phyloP scores from a whole-genome alignment of 2,888 invertebrate genomes.

The Iphiclides podalirius region DNA sequence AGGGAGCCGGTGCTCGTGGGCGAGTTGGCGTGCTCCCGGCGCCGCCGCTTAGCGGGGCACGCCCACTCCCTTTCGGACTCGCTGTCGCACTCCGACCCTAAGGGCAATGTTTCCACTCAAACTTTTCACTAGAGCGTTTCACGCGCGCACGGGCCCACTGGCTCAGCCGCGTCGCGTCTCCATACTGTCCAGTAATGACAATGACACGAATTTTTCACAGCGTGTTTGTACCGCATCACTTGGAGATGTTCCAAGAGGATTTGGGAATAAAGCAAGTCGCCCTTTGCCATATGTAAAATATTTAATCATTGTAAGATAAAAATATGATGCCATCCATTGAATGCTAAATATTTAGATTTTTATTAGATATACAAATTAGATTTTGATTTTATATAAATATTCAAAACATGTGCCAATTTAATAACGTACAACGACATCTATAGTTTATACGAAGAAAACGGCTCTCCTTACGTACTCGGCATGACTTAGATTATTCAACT shows the following conservation, averaged over 20 bases:
- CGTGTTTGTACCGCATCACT: conserved; percentile 38
- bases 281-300: conserved; percentile 16
- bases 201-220: conserved; percentile 58
- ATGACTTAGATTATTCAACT: not conserved
- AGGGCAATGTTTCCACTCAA: conserved; percentile 31
- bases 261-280: conserved; percentile 40
- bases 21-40: conserved; percentile 79
- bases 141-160: conserved; percentile 24
- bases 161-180: conserved; percentile 37
- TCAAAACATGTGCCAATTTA: too few species aligned
- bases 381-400: too few species aligned
- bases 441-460: not conserved
- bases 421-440: not conserved
- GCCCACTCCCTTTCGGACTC: conserved; percentile 87
- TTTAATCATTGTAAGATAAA: not conserved
- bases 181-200: conserved; percentile 54
- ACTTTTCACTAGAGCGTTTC: conserved; percentile 7
- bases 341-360: too few species aligned
- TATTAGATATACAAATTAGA: too few species aligned
- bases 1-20: conserved; percentile 78
- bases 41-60: conserved; percentile 86
- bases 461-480: too few species aligned
- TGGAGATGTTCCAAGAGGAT: conserved; percentile 28
- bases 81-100: conserved; percentile 80
- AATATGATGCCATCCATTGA: conserved; percentile 20